These are phyloP conservation scores for Magallana angulata DNA, from an alignment of 1,140 invertebrate species.

Conservation along the genomic window DNA sequence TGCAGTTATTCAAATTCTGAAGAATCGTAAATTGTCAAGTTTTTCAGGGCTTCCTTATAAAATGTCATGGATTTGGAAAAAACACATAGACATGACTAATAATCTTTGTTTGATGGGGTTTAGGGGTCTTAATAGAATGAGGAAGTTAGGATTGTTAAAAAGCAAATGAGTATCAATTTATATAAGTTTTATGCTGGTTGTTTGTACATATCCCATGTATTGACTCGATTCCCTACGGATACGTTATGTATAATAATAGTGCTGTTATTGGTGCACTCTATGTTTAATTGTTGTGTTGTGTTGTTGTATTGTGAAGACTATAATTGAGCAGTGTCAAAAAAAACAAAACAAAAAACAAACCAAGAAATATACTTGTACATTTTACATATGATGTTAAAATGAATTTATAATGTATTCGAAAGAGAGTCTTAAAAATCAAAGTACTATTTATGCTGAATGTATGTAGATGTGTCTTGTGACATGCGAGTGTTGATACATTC, in stretches of 20 bases:
- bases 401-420: constrained; percentile 18
- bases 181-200: constrained; percentile 20
- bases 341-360: no score
- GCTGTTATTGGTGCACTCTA: constrained; percentile 4
- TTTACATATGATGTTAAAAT: constrained; percentile 17
- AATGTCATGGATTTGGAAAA: neutral
- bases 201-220: constrained; percentile 22
- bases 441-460: constrained; percentile 25
- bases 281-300: constrained; percentile 20
- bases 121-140: neutral
- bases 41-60: no score
- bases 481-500: constrained; percentile 29
- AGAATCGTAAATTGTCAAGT: neutral
- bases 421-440: constrained; percentile 1
- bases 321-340: constrained; percentile 33
- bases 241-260: neutral
- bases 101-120: neutral
- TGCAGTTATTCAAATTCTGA: constrained; percentile 13
- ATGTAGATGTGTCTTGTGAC: constrained; percentile 14
- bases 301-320: constrained; percentile 1
- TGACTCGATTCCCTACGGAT: neutral
- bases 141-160: constrained; percentile 16
- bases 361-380: neutral
- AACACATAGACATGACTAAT: neutral
- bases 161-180: neutral